These are phyloP conservation scores for Speoplatyrhinus poulsoni DNA, from an alignment of 2,113 vertebrate species.

Conservation along the genomic window DNA sequence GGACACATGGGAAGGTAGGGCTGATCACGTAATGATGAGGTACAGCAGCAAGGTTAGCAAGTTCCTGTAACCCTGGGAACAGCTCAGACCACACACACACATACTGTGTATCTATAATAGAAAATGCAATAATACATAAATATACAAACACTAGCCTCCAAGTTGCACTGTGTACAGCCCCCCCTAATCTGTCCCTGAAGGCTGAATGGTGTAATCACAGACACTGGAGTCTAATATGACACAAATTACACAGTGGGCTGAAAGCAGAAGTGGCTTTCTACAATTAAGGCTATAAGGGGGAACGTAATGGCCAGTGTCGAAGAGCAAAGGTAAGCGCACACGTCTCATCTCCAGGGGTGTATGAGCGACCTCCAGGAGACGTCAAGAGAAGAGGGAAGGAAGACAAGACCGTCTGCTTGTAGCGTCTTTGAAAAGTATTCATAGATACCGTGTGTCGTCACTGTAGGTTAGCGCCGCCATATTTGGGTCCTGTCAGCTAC, in stretches of 20 bases:
- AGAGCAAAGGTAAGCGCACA: constrained; percentile 5
- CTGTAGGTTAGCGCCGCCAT: too few relatives aligned
- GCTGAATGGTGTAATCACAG: constrained; percentile 26
- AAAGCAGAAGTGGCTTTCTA: constrained; percentile 5
- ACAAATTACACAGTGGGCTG: constrained; percentile 39
- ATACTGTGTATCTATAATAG: too few relatives aligned
- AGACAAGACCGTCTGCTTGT: neutral
- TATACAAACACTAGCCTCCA: neutral
- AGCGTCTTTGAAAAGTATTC: too few relatives aligned
- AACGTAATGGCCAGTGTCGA: constrained; percentile 14
- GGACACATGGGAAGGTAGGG: too few relatives aligned
- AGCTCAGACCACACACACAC: too few relatives aligned
- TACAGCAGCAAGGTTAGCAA: too few relatives aligned
- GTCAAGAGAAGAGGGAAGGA: neutral
- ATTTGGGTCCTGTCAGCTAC: too few relatives aligned
- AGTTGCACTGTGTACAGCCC: constrained; percentile 11
- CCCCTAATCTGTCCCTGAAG: constrained; percentile 6
- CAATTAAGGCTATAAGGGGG: constrained; percentile 31
- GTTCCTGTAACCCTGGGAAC: too few relatives aligned
- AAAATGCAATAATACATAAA: too few relatives aligned
- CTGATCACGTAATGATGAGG: too few relatives aligned
- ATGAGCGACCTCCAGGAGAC: constrained; percentile 29
- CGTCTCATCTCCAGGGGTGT: constrained; percentile 10
- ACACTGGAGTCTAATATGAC: constrained; percentile 46
- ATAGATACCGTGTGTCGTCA: too few relatives aligned